A percentile compares a stretch with the other conserved stretches of the same genome.
These are phyloP conservation scores for Acleris literana DNA, from an alignment of 2,888 invertebrate genomes.

Conservation along the genomic window DNA sequence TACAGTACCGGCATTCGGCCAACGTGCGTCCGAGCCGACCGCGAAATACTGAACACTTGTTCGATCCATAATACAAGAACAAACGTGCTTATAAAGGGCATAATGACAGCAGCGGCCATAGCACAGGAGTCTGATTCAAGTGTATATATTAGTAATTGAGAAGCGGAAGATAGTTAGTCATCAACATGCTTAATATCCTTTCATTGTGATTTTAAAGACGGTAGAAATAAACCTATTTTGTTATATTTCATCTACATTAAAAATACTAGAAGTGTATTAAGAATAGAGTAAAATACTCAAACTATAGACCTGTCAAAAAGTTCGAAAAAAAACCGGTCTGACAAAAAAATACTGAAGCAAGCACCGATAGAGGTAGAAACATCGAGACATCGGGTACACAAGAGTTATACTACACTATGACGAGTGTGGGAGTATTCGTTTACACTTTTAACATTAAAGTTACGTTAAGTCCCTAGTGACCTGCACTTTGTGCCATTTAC, in stretches of 20 bases:
- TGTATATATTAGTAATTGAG: too few species aligned
- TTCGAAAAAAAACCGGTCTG: slow-evolving; percentile 1
- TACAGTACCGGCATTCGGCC: slow-evolving; percentile 12
- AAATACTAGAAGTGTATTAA: not conserved
- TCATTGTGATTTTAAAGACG: too few species aligned
- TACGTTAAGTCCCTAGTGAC: slow-evolving; percentile 24
- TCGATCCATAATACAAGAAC: too few species aligned
- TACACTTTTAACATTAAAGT: slow-evolving; percentile 10
- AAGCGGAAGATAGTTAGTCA: too few species aligned
- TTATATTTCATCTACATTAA: too few species aligned
- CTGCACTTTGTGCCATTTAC: slow-evolving; percentile 34
- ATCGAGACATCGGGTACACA: slow-evolving; percentile 45
- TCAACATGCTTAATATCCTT: too few species aligned
- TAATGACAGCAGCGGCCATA: too few species aligned
- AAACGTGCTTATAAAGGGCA: too few species aligned
- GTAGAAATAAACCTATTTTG: not conserved
- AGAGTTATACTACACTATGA: slow-evolving; percentile 22
- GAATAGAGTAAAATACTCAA: slow-evolving; percentile 2
- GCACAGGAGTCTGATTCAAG: too few species aligned
- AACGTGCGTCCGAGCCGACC: too few species aligned
- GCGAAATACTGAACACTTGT: too few species aligned
- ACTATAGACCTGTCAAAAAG: not conserved
- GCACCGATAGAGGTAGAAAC: slow-evolving; percentile 78
- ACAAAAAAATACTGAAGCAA: slow-evolving; percentile 57
- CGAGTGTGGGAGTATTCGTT: slow-evolving; percentile 16